phyloP scores from a whole-genome alignment of 2,113 vertebrate species.

The Cinclus mexicanus region DNA sequence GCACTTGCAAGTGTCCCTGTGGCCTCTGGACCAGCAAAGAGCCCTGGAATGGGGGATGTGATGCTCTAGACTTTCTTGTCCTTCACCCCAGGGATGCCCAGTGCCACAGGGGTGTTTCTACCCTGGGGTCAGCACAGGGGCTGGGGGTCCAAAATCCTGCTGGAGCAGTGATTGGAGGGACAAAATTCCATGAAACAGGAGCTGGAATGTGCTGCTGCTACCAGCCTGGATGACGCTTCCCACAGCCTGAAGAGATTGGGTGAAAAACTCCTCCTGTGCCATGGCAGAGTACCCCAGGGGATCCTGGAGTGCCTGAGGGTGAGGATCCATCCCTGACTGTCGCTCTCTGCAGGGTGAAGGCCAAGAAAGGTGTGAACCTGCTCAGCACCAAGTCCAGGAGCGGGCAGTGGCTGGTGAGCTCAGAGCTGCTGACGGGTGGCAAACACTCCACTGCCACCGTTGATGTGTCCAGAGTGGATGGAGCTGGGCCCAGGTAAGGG shows the following conservation, averaged over 20 bases:
- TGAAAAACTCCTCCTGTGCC: not conserved
- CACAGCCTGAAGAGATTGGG: not conserved
- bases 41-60: fast-evolving
- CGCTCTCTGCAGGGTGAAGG: slow-evolving; percentile 86
- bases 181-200: not conserved
- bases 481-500: slow-evolving; percentile 74
- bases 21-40: not conserved
- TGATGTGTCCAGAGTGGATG: slow-evolving; percentile 83
- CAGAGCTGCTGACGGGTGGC: slow-evolving; percentile 89
- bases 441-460: slow-evolving; percentile 95
- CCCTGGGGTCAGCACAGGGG: not conserved
- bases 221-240: not conserved
- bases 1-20: not conserved
- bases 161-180: fast-evolving
- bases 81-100: fast-evolving
- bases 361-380: slow-evolving; percentile 96
- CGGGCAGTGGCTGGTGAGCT: slow-evolving; percentile 90
- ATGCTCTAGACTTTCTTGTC: not conserved
- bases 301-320: fast-evolving
- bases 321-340: not conserved
- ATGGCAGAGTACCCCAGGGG: too few relatives aligned
- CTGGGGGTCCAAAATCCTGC: not conserved
- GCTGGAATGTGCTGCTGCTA: not conserved
- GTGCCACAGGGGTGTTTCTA: too few relatives aligned
- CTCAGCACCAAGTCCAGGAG: slow-evolving; percentile 88